These are phyloP conservation scores for Bubo blakistoni DNA, from an alignment of 2,113 vertebrate genomes.

Conservation along the genomic window DNA sequence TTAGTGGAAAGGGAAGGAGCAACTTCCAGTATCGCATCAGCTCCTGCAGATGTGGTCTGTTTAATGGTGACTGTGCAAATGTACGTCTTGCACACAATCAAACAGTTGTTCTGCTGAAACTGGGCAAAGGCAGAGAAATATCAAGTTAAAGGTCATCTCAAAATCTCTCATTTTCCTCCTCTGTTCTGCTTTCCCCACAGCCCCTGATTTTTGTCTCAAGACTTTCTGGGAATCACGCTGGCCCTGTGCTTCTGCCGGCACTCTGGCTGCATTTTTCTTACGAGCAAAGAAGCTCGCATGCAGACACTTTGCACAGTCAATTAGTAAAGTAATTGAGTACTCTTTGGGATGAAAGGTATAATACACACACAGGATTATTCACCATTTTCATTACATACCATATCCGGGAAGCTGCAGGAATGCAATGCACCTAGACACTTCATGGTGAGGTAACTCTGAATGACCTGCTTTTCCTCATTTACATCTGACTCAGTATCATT, in stretches of 20 bases:
- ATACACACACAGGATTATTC: conserved; percentile 29
- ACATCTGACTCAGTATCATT: conserved; percentile 52
- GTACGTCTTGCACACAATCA: neutral
- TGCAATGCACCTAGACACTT: conserved; percentile 38
- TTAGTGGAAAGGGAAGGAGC: neutral
- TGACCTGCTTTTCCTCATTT: conserved; percentile 65
- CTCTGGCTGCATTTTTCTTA: neutral
- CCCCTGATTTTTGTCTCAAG: neutral
- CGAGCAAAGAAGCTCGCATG: conserved; percentile 19
- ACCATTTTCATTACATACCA: conserved; percentile 52
- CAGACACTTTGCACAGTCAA: conserved; percentile 35
- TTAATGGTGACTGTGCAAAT: neutral
- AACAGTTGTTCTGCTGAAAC: neutral
- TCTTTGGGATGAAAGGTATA: conserved; percentile 55
- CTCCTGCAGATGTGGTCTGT: neutral
- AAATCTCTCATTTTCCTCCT: neutral
- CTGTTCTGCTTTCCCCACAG: neutral
- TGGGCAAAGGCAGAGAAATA: neutral
- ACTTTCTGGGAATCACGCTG: neutral
- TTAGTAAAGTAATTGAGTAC: conserved; percentile 62
- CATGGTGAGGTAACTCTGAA: conserved; percentile 49
- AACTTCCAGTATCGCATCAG: neutral
- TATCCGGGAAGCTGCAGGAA: conserved; percentile 53
- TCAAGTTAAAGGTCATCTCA: conserved; percentile 7
- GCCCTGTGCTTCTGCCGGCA: neutral